phyloP scores from a whole-genome alignment of 2,113 vertebrate genomes.

The Hiodon tergisus region DNA sequence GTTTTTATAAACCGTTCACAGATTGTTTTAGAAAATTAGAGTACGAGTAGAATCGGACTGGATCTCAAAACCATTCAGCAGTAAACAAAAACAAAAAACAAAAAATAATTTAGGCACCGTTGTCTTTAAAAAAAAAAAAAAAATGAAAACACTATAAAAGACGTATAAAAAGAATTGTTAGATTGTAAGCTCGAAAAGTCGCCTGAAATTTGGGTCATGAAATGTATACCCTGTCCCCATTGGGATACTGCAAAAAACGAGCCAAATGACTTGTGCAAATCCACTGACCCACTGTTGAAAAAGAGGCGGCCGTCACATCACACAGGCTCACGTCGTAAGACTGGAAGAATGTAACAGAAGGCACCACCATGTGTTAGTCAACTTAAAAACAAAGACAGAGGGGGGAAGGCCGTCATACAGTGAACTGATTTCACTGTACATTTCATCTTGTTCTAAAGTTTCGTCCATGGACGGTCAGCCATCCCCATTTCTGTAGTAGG shows the following conservation, averaged over 20 bases:
- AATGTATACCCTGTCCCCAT: constrained; percentile 61
- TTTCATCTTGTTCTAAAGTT: constrained; percentile 51
- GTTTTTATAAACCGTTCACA: constrained; percentile 51
- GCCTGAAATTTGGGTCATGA: constrained; percentile 52
- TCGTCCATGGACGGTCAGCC: constrained; percentile 44
- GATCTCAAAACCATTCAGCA: constrained; percentile 32
- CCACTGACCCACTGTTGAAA: constrained; percentile 62
- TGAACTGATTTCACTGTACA: constrained; percentile 85
- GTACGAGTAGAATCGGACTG: constrained; percentile 43
- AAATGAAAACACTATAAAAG: constrained; percentile 58
- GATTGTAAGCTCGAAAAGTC: constrained; percentile 42
- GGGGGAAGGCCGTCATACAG: constrained; percentile 67
- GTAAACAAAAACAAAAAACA: constrained; percentile 4
- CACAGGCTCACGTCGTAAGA: constrained; percentile 77
- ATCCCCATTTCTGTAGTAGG: constrained; percentile 54
- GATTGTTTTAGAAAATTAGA: constrained; percentile 56
- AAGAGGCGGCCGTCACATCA: constrained; percentile 67
- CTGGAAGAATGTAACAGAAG: constrained; percentile 90
- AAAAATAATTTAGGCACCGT: constrained; percentile 52
- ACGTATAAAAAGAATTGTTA: constrained; percentile 16
- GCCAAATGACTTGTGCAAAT: constrained; percentile 58
- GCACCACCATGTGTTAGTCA: constrained; percentile 88
- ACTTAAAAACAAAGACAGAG: constrained; percentile 50
- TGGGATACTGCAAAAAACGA: constrained; percentile 79
- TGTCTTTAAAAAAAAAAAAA: constrained; percentile 45